A percentile compares a stretch with the other conserved stretches of the same genome.
phyloP scores from a whole-genome alignment of 2,888 invertebrate genomes.

The Drosophila atroscutellata region DNA sequence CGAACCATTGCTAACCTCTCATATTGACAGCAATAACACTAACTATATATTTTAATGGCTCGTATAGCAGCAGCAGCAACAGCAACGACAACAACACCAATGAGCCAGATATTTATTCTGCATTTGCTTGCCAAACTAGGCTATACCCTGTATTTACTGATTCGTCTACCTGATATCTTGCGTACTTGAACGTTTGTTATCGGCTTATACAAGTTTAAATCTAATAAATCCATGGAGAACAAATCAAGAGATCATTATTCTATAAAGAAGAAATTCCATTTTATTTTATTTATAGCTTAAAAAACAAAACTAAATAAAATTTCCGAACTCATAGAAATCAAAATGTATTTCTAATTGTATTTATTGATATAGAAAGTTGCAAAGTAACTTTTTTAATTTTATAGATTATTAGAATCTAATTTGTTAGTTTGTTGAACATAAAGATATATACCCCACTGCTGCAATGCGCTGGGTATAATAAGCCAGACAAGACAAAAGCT shows the following conservation, averaged over 20 bases:
- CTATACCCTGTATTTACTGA: slow-evolving; percentile 7
- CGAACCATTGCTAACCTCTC: slow-evolving; percentile 32
- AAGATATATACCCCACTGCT: slow-evolving; percentile 6
- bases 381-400: not conserved
- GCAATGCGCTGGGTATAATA: slow-evolving; percentile 31
- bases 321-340: not conserved
- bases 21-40: slow-evolving; percentile 70
- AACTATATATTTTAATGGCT: slow-evolving; percentile 79
- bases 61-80: slow-evolving; percentile 49
- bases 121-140: not conserved
- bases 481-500: slow-evolving; percentile 60
- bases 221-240: not conserved
- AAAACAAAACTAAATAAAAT: not conserved
- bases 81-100: slow-evolving; percentile 31
- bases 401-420: not conserved
- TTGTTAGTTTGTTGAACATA: too few species aligned
- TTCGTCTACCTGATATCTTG: too few species aligned
- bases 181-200: too few species aligned
- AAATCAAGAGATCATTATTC: not conserved
- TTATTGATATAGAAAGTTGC: not conserved
- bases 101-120: slow-evolving; percentile 16
- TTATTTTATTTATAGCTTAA: too few species aligned
- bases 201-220: not conserved
- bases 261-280: not conserved
- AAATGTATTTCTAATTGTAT: not conserved